Conservation (phyloP, 2,797 vertebrate genomes). For the Enteromius radiatus region DNA sequence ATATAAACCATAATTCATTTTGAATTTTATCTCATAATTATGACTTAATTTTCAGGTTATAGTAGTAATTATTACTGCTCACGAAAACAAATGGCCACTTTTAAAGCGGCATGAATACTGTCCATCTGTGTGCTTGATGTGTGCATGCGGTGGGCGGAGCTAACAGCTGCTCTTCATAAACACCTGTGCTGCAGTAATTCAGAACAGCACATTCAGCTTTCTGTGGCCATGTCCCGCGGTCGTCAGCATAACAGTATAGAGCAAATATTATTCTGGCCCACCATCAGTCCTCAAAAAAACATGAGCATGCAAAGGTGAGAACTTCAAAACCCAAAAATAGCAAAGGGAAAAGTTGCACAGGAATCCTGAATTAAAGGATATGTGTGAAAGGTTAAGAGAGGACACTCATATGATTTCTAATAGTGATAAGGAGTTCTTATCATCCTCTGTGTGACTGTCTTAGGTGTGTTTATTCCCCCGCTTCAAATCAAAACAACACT, state of each 20-base stretch:
- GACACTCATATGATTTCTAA: background rate
- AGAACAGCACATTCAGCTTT: conserved; percentile 1
- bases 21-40: background rate
- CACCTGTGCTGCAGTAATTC: background rate
- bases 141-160: background rate
- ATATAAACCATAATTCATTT: too few relatives aligned
- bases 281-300: background rate
- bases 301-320: background rate
- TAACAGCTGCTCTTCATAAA: conserved; percentile 9
- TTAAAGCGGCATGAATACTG: background rate
- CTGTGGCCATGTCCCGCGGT: background rate
- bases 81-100: background rate
- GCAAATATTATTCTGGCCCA: conserved; percentile 2
- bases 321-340: background rate
- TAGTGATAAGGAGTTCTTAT: background rate
- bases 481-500: background rate
- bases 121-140: background rate
- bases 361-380: background rate
- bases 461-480: background rate
- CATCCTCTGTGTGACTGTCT: background rate
- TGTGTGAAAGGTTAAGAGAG: background rate
- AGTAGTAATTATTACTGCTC: background rate
- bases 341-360: background rate
- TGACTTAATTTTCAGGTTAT: background rate
- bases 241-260: conserved; percentile 1